phyloP scores from a whole-genome alignment of 2,797 vertebrate genomes.

The Myotis planiceps region DNA sequence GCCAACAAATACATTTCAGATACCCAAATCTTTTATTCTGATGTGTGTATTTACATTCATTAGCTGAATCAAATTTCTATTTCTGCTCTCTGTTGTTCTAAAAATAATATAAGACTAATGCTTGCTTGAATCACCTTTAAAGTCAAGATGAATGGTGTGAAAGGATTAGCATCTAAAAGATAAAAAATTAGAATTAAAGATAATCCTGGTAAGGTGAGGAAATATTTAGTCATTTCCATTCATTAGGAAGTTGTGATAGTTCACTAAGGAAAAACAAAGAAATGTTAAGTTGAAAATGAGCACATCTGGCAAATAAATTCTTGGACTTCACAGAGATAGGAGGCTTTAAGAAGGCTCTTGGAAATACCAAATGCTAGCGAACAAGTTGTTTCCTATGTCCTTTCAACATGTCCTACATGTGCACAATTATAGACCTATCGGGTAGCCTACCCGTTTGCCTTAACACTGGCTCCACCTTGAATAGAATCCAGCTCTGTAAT shows the following conservation, averaged over 20 bases:
- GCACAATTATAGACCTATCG: not conserved
- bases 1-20: not conserved
- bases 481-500: not conserved
- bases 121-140: not conserved
- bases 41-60: not conserved
- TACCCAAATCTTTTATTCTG: not conserved
- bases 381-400: not conserved
- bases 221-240: not conserved
- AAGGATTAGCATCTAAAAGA: not conserved
- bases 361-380: not conserved
- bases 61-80: not conserved
- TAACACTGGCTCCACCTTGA: not conserved
- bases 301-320: not conserved
- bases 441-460: not conserved
- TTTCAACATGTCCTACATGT: not conserved
- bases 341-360: not conserved
- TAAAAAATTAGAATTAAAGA: constrained; percentile 33
- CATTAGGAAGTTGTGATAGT: not conserved
- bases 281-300: not conserved
- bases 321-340: not conserved
- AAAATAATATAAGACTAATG: not conserved
- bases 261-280: constrained; percentile 18
- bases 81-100: not conserved
- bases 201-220: not conserved
- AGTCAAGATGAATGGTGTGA: not conserved